Base-by-base conservation (phyloP, 2,888 invertebrate genomes). In the Xestia rhomboidea region DNA sequence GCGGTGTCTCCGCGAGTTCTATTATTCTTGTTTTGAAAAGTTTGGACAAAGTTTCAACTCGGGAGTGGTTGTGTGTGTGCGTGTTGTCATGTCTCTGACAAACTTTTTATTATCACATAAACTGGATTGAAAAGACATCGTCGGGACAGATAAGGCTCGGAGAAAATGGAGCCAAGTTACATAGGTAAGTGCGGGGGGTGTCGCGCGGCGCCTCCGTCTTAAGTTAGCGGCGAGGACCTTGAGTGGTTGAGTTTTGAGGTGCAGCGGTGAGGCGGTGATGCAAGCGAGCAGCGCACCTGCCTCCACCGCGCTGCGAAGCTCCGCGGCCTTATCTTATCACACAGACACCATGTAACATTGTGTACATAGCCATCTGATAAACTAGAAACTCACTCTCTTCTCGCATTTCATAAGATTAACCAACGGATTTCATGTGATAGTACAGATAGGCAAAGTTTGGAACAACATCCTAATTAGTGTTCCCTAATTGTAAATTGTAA, bases 51-150 rank as follows among this genome's bases (percentile, higher is more conserved):
- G 92, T 93, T 93, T 84, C 49, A 91, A 90, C 89, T 94, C 88
- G 91, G 93, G 93, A 94, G 94, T 93, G 93, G 93, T 89, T 91
- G 91, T 89, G 90, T 90, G 90, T 90, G 92, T 91, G 92, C 85
- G 90, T 93, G 93, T 93, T 95, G 96, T 94, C 93, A 96, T 96
- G 96, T 95, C 92, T 93, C 87, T 89, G 88, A 90, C 91, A 92
- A 92, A 94, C 92, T 94, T 94, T 91, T 91, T 91, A 92, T 90
- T 88, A 88, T 92, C 87, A 92, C 90, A 85, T 88, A 92, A 91
- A 93, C 90, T 93, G 91, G 89, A 93, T 91, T 90, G 83, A 90
- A 89, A 92, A 90, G 84, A 76, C 84, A 88, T 88, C 84, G 75
- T 85, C 80, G 77, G 77, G 72, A 79, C 79, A 81, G 82, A 88